Percentiles rank a stretch among this genome's conserved stretches.
These are phyloP conservation scores for Antheraea assamensis DNA, from an alignment of 2,888 invertebrate species.

Conservation along the genomic window DNA sequence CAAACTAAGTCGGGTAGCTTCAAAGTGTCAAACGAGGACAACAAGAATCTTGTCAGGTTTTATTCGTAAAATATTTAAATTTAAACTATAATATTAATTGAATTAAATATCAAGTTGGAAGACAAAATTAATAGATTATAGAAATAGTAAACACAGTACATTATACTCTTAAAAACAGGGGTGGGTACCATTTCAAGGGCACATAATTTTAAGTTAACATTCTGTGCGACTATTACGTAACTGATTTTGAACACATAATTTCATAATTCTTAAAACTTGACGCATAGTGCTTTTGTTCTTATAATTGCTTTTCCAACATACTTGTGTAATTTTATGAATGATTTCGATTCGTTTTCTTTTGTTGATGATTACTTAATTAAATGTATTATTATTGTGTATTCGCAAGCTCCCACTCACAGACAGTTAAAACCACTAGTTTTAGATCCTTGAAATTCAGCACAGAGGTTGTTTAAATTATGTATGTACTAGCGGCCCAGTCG, in stretches of 20 bases:
- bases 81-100: background rate
- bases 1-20: background rate
- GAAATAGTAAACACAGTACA: background rate
- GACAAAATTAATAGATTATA: background rate
- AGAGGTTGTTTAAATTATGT: background rate
- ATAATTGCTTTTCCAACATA: no score
- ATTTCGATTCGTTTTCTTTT: no score
- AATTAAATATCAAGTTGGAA: background rate
- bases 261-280: no score
- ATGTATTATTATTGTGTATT: no score
- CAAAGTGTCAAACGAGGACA: background rate
- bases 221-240: no score
- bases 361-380: no score
- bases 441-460: background rate
- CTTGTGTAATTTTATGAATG: no score
- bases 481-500: no score
- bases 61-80: background rate
- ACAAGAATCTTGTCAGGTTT: background rate
- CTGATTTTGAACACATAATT: no score
- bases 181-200: no score
- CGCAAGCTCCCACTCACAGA: background rate
- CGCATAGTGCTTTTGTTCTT: no score
- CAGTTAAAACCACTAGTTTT: background rate
- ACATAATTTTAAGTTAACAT: no score
- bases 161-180: background rate